These are phyloP conservation scores for Noctua fimbriata DNA, from an alignment of 2,888 invertebrate genomes.

Conservation along the genomic window DNA sequence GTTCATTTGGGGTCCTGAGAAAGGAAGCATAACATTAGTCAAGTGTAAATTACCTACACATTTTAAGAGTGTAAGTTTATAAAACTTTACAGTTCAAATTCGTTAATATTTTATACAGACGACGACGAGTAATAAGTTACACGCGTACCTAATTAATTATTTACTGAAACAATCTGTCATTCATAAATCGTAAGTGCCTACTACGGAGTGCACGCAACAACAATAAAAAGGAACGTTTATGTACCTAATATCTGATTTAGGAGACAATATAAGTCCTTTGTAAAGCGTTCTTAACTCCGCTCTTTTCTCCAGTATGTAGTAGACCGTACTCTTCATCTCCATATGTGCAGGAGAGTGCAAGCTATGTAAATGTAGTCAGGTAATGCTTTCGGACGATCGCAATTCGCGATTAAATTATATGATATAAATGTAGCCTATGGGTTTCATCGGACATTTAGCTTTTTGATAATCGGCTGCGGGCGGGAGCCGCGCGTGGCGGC, in stretches of 20 bases:
- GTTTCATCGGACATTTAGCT: slow-evolving; percentile 4
- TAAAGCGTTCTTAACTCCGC: background rate
- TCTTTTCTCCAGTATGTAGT: background rate
- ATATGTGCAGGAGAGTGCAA: background rate
- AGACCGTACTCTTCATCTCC: background rate
- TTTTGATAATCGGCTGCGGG: background rate
- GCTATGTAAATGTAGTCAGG: background rate
- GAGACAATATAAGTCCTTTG: background rate
- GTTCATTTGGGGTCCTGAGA: slow-evolving; percentile 22
- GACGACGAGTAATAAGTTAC: background rate
- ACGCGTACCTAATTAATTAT: background rate
- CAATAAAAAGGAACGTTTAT: background rate
- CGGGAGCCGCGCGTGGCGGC: background rate
- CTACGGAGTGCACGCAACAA: background rate
- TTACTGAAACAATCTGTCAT: background rate
- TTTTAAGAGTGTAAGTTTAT: background rate
- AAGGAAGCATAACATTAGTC: slow-evolving; percentile 16
- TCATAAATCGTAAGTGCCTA: background rate
- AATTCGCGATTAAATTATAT: background rate
- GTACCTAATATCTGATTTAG: background rate
- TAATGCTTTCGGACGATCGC: background rate
- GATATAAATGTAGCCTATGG: slow-evolving; percentile 3
- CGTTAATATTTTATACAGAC: slow-evolving; percentile 17
- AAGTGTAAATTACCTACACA: slow-evolving; percentile 6
- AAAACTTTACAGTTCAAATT: slow-evolving; percentile 15